Conservation (phyloP, 2,797 vertebrate genomes). For the Manis pentadactyla region DNA sequence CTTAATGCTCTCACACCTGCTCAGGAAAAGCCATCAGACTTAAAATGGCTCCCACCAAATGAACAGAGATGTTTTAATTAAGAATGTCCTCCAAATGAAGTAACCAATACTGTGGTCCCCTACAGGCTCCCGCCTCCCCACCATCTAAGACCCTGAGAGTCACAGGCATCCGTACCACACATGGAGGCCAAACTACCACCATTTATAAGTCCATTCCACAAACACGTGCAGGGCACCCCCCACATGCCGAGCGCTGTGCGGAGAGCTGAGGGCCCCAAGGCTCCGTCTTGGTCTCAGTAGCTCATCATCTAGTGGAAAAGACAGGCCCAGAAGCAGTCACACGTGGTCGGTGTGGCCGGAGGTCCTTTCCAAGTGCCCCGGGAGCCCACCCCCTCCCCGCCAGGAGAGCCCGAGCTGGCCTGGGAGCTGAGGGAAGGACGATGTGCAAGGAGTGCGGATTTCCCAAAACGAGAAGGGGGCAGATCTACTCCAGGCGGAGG, state of each 20-base stretch:
- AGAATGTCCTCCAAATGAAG: neutral
- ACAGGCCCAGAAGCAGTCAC: neutral
- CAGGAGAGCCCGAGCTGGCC: neutral
- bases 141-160: neutral
- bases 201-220: neutral
- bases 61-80: neutral
- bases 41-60: neutral
- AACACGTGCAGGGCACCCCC: neutral
- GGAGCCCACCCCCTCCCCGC: neutral
- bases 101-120: neutral
- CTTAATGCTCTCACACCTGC: neutral
- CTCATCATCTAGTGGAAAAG: neutral
- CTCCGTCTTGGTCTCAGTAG: neutral
- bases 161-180: neutral
- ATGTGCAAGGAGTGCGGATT: neutral
- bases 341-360: too few relatives aligned
- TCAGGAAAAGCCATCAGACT: neutral
- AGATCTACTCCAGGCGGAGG: neutral
- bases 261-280: neutral
- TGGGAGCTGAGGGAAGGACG: rapidly evolving
- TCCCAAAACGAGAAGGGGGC: neutral
- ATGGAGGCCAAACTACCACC: neutral
- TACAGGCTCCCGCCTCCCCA: neutral
- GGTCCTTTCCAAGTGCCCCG: neutral
- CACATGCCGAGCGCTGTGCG: neutral